phyloP scores from a whole-genome alignment of 2,797 vertebrate genomes.

The Poliocrania exsul region DNA sequence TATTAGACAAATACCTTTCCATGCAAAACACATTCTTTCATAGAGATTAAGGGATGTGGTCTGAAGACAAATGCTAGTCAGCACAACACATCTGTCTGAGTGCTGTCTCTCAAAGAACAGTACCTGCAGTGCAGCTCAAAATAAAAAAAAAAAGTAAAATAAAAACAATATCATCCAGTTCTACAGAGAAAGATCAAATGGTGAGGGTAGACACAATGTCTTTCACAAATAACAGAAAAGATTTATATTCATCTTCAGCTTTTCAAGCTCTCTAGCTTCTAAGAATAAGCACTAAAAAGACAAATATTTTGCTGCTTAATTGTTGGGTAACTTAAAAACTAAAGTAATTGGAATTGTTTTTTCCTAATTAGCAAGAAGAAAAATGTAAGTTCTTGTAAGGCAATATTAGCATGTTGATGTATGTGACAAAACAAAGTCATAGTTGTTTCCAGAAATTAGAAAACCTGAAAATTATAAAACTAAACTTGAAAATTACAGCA shows the following conservation, averaged over 20 bases:
- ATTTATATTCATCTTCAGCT: background rate
- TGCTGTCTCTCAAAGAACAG: background rate
- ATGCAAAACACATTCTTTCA: background rate
- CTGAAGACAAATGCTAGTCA: constrained; percentile 1
- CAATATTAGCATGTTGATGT: background rate
- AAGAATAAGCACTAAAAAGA: background rate
- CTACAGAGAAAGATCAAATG: background rate
- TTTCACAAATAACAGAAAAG: background rate
- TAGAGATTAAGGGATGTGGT: background rate
- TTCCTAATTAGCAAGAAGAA: constrained; percentile 14
- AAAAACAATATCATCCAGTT: background rate
- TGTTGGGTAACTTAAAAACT: background rate
- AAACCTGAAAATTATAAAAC: background rate
- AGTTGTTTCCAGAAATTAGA: background rate
- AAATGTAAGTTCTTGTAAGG: background rate
- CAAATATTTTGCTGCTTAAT: background rate
- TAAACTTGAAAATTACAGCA: background rate
- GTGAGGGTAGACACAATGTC: background rate
- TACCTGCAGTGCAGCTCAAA: background rate
- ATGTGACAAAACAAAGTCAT: background rate
- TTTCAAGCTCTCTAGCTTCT: background rate
- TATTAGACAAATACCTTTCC: background rate
- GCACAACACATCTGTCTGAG: background rate
- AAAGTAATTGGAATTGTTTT: background rate
- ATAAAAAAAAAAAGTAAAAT: background rate